Base-by-base conservation (phyloP, 2,113 vertebrate genomes). In the Cyphomyrus discorhynchus region DNA sequence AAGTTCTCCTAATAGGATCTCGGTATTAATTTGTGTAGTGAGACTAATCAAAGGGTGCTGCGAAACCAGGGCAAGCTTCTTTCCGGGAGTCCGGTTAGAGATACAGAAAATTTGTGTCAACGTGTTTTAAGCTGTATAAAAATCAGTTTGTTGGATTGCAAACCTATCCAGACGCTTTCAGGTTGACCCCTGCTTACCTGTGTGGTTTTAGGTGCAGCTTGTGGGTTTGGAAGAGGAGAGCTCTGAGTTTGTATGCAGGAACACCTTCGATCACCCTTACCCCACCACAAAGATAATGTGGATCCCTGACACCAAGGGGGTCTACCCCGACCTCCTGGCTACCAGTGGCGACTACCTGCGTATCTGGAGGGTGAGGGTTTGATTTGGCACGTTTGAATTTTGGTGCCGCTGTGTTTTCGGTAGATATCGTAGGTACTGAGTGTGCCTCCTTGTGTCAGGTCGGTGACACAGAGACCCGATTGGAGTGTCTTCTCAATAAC, bases 271-370 rank as follows among this genome's bases (percentile, higher is more conserved):
- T 93, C 98, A 99, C 89, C 98, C 98, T 0, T 99, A 99, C 89
- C 98, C 98, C 74, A 99, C 98, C 91, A 99, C 98, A 88, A 99
- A 99, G 95, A 97, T 99, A 90, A 99, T 99, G 98, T 99, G 98
- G 98, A 99, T 99, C 91, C 98, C 98, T 2, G 98, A 99, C 94
- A 99, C 98, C 86, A 99, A 99, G 92, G 98, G 98, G 1, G 98
- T 99, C 2, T 99, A 99, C 91, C 98, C 98, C 70, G 98, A 99
- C 94, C 96, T 99, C 53, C 82, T 99, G 93, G 98, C 98, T 4
- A 99, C 98, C 86, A 99, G 98, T 0, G 98, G 98, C 4, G 98
- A 99, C 95, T 99, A 99, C 90, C 96, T 99, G 89, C 96, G 98
- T 47, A 98, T 99, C 84, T 99, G 98, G 98, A 97, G 98, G 94